Conservation (phyloP, 2,797 vertebrate genomes). For the Manis javanica region DNA sequence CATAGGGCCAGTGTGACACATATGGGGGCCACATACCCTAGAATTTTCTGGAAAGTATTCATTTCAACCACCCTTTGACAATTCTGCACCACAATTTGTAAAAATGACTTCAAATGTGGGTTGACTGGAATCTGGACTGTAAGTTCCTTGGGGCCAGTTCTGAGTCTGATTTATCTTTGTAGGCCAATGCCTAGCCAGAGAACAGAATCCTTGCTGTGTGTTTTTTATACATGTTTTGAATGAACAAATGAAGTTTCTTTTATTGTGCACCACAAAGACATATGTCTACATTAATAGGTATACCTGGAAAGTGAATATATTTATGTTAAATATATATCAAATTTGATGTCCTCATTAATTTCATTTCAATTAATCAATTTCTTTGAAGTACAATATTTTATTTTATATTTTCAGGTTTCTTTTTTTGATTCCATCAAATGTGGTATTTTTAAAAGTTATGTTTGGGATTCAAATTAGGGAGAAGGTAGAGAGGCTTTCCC, state of each 20-base stretch:
- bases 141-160: not conserved
- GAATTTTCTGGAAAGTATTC: not conserved
- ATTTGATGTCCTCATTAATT: not conserved
- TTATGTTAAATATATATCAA: conserved; percentile 2
- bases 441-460: conserved; percentile 15
- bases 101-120: not conserved
- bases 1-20: not conserved
- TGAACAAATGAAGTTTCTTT: not conserved
- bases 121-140: not conserved
- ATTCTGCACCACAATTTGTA: not conserved
- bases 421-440: not conserved
- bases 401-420: not conserved
- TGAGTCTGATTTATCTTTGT: not conserved
- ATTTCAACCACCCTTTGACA: not conserved
- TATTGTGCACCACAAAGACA: not conserved
- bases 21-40: not conserved
- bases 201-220: not conserved
- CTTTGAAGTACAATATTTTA: not conserved
- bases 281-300: not conserved
- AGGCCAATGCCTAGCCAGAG: not conserved
- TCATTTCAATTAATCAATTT: not conserved
- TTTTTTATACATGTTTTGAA: not conserved
- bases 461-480: conserved; percentile 47
- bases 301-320: not conserved
- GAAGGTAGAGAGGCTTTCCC: conserved; percentile 17